Evolutionary conservation across 2,888 invertebrate species (phyloP).

Genomic region (Leucozona laternaria): DNA sequence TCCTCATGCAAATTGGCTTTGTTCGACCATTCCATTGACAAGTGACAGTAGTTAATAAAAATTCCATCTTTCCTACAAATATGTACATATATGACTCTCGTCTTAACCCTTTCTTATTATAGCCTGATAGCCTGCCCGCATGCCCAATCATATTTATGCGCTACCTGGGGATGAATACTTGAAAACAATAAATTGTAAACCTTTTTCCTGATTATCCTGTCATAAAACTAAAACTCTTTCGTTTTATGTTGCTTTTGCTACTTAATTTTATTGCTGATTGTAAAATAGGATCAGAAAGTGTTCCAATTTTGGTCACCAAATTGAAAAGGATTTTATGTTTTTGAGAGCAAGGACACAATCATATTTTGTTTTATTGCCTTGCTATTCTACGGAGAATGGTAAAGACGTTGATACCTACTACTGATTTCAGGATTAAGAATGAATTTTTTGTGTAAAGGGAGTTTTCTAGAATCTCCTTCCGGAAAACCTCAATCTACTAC

Average conservation of each 20-base stretch:
- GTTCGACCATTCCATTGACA: slow-evolving; percentile 54
- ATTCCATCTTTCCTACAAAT: slow-evolving; percentile 29
- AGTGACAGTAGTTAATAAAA: slow-evolving; percentile 55
- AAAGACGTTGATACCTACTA: neutral
- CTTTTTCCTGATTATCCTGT: slow-evolving; percentile 51
- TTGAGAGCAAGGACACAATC: slow-evolving; percentile 32
- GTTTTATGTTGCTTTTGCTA: slow-evolving; percentile 60
- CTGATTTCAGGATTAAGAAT: slow-evolving; percentile 7
- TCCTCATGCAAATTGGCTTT: slow-evolving; percentile 68
- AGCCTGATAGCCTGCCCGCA: no score
- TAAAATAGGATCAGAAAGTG: slow-evolving; percentile 54
- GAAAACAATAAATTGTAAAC: slow-evolving; percentile 47
- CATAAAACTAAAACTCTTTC: slow-evolving; percentile 65
- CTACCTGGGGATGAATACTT: slow-evolving; percentile 47
- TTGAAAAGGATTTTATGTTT: slow-evolving; percentile 58
- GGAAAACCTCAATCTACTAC: neutral
- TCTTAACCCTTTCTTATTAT: slow-evolving; percentile 59
- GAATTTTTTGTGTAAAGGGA: neutral
- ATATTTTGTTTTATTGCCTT: slow-evolving; percentile 8
- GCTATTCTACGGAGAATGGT: neutral
- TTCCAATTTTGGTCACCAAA: slow-evolving; percentile 68
- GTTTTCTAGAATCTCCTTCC: neutral
- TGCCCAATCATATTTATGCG: neutral
- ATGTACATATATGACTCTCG: slow-evolving; percentile 3
- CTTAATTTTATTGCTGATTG: slow-evolving; percentile 60